phyloP scores from a whole-genome alignment of 2,797 vertebrate genomes.

The Pitangus sulphuratus region DNA sequence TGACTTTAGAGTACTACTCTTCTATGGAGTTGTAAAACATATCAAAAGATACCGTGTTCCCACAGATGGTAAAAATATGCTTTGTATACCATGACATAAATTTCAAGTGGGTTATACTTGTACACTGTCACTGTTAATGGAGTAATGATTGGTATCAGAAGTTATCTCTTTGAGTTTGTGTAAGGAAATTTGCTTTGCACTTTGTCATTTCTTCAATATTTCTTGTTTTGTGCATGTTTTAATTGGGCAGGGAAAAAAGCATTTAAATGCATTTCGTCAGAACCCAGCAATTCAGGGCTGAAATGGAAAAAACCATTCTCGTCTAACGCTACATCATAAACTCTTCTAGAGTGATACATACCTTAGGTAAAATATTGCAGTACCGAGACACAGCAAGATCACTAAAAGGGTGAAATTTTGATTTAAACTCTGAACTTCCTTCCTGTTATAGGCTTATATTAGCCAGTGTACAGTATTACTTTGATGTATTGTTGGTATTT shows the following conservation, averaged over 20 bases:
- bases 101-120: background rate
- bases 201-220: background rate
- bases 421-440: constrained; percentile 9
- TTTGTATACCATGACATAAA: background rate
- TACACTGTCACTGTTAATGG: background rate
- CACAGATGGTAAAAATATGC: background rate
- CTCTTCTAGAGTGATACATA: background rate
- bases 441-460: background rate
- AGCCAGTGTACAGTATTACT: constrained; percentile 4
- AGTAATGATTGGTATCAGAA: background rate
- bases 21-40: background rate
- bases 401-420: background rate
- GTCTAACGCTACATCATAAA: background rate
- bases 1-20: background rate
- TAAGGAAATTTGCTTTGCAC: background rate
- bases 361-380: background rate
- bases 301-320: background rate
- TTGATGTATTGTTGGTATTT: constrained; percentile 34
- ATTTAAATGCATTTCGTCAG: background rate
- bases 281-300: background rate
- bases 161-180: background rate
- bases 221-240: background rate
- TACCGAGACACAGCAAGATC: background rate
- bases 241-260: background rate
- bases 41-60: background rate